Percentiles rank a stretch among this genome's conserved stretches.
phyloP scores from a whole-genome alignment of 1,140 invertebrate genomes.

The Octopus bimaculoides region DNA sequence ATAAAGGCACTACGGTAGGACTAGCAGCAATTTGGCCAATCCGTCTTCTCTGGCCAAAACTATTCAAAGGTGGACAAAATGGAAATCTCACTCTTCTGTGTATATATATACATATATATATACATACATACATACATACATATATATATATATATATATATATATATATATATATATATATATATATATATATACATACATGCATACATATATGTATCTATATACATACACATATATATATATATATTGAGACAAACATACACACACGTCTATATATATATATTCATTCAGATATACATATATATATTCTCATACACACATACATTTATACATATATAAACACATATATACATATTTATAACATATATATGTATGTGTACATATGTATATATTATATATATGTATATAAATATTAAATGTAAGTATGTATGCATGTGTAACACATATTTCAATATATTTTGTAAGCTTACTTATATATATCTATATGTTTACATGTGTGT shows the following conservation, averaged over 20 bases:
- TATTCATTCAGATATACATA: no score
- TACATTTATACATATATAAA: no score
- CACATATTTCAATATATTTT: no score
- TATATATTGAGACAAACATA: not conserved
- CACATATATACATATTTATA: no score
- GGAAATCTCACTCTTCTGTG: not conserved
- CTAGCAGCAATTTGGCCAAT: slow-evolving; percentile 11
- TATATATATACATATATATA: not conserved
- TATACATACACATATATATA: not conserved
- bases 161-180: slow-evolving; percentile 4
- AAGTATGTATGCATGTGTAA: no score
- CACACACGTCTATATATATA: no score
- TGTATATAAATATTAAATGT: no score
- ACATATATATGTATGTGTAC: no score
- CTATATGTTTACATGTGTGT: no score
- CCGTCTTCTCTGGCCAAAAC: not conserved
- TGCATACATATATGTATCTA: not conserved
- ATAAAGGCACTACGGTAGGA: slow-evolving; percentile 11
- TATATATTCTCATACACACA: no score
- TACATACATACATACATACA: not conserved
- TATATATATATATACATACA: not conserved
- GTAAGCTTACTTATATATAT: no score
- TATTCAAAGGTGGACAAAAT: slow-evolving; percentile 8
- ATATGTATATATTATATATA: no score
- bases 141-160: not conserved